Base-by-base conservation (phyloP, 2,113 vertebrate species). In the Forbesichthys papilliferus region DNA sequence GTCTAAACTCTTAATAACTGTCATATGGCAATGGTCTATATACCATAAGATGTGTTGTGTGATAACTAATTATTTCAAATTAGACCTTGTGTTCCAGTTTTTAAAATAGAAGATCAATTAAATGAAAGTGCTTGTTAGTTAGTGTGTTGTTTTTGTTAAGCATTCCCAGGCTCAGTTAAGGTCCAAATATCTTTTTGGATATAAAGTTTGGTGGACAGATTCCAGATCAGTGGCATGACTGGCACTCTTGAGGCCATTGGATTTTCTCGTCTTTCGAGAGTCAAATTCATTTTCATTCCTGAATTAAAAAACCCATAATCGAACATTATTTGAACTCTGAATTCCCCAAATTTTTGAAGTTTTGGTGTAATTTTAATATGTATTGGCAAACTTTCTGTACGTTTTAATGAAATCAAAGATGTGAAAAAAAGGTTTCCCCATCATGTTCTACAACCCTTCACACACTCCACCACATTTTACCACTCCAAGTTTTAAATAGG, bases 371-470 rank as follows among this genome's bases (percentile, higher is more conserved):
- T 57, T 79, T 84, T 86, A 20, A 20, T 83, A 80, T 77, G 77
- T 84, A 81, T 27, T 27, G 0, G 27, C 27, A 27, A 27, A 80
- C 56, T 73, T 83, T 87, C 81, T 42, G 48, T 64, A 52, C 27
- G 36, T 51, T 88, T 87, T 84, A 86, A 89, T 87, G 79, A 84
- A 90, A 86, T 86, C 81, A 82, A 82, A 84, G 83, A 78, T 66
- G 56, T 48, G 53, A 60, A 57, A 20, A 27, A 27, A 27, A 27
- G 1, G 27, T 49, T 2, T 6, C 56, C 9, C 36, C 36, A 42
- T 5, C 36, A 42, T 6, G 4, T 42, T 42, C 36, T 42, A 42
- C 36, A 42, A 42, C 7, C 36, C 5, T 42, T 42, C 4, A 42
- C 36, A 74, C 69, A 74, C 68, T 8, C 69, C 68, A 69, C 61